These are phyloP conservation scores for Pteronotus mesoamericanus DNA, from an alignment of 2,797 vertebrate species.

Conservation along the genomic window DNA sequence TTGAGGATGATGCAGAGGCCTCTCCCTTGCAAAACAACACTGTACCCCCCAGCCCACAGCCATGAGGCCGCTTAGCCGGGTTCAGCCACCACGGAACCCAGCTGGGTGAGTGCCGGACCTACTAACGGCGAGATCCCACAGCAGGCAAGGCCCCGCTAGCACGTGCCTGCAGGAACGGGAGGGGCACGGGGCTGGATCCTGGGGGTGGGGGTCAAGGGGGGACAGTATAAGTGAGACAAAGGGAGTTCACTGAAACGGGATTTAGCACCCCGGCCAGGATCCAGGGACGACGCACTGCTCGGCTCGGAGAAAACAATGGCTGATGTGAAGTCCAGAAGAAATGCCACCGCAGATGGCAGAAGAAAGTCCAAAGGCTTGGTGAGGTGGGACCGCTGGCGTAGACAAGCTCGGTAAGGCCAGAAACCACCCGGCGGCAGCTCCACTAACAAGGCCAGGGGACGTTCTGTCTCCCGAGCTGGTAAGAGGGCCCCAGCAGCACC, in stretches of 20 bases:
- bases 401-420: rapidly evolving
- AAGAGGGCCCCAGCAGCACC: not conserved
- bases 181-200: not conserved
- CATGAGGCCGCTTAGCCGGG: not conserved
- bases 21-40: not conserved
- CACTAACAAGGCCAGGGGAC: too few species aligned
- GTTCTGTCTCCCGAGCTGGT: not conserved
- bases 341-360: not conserved
- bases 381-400: rapidly evolving
- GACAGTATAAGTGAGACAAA: not conserved
- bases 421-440: not conserved
- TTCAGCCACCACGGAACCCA: not conserved
- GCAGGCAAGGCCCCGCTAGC: not conserved
- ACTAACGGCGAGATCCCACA: not conserved
- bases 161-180: not conserved
- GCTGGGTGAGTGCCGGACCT: not conserved
- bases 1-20: not conserved
- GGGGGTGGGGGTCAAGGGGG: not conserved
- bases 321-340: not conserved
- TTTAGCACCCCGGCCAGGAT: not conserved
- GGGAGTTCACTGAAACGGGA: not conserved
- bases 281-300: not conserved
- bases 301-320: not conserved
- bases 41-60: not conserved
- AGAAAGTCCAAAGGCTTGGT: not conserved